Conservation (phyloP, 2,797 vertebrate species). For the Neosilurus mollespiculum region DNA sequence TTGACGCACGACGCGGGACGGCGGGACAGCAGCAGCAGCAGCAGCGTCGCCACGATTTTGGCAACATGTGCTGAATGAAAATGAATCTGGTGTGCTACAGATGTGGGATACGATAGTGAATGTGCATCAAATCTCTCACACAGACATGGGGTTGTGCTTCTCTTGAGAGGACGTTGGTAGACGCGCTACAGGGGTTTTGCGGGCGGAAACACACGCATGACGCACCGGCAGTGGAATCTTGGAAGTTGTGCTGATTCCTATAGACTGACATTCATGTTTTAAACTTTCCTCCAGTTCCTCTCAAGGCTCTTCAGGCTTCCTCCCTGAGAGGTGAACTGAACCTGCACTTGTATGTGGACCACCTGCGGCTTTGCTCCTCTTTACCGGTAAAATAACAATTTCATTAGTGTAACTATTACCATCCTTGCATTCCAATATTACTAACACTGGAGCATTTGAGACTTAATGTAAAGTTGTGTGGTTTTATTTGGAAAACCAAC, state of each 20-base stretch:
- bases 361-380: slow-evolving; percentile 20
- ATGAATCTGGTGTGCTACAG: neutral
- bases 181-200: neutral
- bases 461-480: neutral
- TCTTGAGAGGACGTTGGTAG: neutral
- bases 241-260: neutral
- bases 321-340: neutral
- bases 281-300: neutral
- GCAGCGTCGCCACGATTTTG: neutral
- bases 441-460: neutral
- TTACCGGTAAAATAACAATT: neutral
- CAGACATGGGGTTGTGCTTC: no score
- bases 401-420: no score
- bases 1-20: slow-evolving; percentile 15
- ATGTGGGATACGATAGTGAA: neutral
- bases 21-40: neutral
- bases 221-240: neutral
- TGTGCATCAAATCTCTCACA: neutral
- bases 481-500: slow-evolving; percentile 17
- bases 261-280: neutral
- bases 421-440: neutral
- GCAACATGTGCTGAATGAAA: slow-evolving; percentile 1
- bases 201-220: neutral
- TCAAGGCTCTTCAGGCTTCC: neutral
- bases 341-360: slow-evolving; percentile 11